Evolutionary conservation across 2,797 vertebrate species (phyloP).

Genomic region (Tolypeutes matacus): DNA sequence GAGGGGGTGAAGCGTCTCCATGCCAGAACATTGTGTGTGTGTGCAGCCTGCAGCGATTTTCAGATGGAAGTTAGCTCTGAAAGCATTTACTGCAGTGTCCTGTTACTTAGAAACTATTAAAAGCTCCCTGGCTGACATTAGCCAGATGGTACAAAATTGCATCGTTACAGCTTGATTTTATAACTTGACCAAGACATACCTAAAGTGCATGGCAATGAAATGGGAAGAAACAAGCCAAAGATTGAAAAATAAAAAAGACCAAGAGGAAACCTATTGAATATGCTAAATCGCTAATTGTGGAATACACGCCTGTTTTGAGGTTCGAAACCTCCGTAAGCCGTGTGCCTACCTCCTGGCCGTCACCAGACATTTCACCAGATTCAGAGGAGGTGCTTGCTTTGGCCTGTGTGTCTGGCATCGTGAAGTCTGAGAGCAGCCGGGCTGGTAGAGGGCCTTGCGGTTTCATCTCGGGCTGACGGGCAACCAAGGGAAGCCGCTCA

Average conservation of each 20-base stretch:
- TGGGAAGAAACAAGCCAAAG: conserved; percentile 54
- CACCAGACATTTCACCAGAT: background rate
- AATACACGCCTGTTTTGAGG: conserved; percentile 24
- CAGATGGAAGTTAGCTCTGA: background rate
- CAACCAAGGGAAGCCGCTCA: background rate
- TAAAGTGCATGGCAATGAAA: conserved; percentile 65
- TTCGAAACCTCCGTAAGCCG: background rate
- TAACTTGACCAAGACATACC: conserved; percentile 55
- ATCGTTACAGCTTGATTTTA: conserved; percentile 58
- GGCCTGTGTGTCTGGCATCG: background rate
- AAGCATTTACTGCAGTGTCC: conserved; percentile 61
- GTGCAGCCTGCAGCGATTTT: background rate
- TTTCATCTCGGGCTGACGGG: background rate
- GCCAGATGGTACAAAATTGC: background rate
- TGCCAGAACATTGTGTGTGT: background rate
- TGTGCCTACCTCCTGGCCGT: background rate
- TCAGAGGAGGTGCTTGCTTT: conserved; percentile 22
- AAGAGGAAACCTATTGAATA: conserved; percentile 55
- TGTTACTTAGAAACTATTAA: conserved; percentile 60
- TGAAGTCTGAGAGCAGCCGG: background rate
- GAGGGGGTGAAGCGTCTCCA: background rate
- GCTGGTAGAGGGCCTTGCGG: background rate
- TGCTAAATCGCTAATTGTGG: conserved; percentile 28
- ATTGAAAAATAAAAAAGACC: background rate
- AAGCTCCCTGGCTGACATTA: conserved; percentile 60